These are phyloP conservation scores for Apostichopus japonicus DNA, from an alignment of 35 echinoderm and acorn worm species.

Conservation along the genomic window DNA sequence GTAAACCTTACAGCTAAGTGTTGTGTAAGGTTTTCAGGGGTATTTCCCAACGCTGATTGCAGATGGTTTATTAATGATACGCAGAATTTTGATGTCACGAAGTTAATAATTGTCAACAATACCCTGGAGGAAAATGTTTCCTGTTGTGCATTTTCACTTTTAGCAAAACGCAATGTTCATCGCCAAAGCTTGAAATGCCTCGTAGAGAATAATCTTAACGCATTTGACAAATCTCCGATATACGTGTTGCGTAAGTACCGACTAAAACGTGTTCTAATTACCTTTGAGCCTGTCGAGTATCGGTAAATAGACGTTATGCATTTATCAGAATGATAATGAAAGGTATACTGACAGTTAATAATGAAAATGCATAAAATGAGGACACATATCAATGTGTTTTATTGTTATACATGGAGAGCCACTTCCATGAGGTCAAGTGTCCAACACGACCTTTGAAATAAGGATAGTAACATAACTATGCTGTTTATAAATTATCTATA, in stretches of 20 bases:
- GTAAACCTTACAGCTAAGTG: not conserved
- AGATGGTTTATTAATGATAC: not conserved
- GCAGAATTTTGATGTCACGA: not conserved
- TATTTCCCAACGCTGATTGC: not conserved
- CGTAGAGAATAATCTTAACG: not conserved
- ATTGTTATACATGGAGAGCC: no score
- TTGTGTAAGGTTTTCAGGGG: not conserved
- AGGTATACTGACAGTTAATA: no score
- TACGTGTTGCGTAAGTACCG: not conserved
- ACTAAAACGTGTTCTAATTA: not conserved
- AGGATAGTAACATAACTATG: no score
- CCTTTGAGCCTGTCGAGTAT: no score
- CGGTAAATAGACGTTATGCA: no score
- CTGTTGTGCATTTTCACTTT: not conserved
- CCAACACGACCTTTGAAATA: no score
- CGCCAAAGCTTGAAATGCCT: not conserved
- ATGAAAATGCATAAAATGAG: no score
- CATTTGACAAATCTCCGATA: not conserved
- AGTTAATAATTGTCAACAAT: not conserved
- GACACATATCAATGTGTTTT: no score
- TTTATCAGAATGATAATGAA: no score
- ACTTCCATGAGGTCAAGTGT: no score
- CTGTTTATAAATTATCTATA: no score
- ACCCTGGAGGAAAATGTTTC: not conserved
- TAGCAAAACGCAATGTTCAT: not conserved